Evolutionary conservation across 2,888 invertebrate species (phyloP), one percentile per base, ranked within the genome.

Genomic region (Drosophila diplacantha): DNA sequence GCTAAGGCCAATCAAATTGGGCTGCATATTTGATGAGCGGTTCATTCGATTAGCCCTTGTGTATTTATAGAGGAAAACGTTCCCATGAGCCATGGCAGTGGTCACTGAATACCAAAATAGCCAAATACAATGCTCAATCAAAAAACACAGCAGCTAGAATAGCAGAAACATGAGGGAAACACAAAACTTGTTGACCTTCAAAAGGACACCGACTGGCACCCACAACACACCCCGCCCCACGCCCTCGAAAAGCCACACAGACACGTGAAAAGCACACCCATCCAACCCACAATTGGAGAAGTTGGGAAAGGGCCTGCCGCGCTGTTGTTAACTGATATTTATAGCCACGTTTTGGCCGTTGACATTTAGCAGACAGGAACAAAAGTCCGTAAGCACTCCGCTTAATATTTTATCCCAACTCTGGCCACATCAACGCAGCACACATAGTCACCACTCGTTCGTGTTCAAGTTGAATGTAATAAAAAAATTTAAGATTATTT

Each of bases 121-220:
- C 55, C 55, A 38, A 59, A 51, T 58, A 57, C 50, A 55, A 57
- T 53, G 50, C 60, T 70, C 54, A 76, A 52, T 69, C 62, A 63
- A 59, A 50, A 56, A 50, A 50, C 24, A 34, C 43, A 49, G 64
- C 62, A 68, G 41, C 58, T 41, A 32, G 34, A 52, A 37, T 53
- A 34, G 57, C 20, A 47, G 43, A 46, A 53, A 62, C 54, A 49
- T 31, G 47, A n/a, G 18, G 47, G 49, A 49, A 35, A 49, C 59
- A 68, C 56, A 64, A 63, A 64, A 63, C 53, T 67, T 57, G 63
- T 54, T 84, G 84, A 84, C 84, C 84, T 84, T 84, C 82, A 73
- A 78, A 84, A 84, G 84, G 84, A 84, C 84, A 81, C 69, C 54
- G 60, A 63, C 67, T 64, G 55, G 18, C 58, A 47, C 54, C 46